Evolutionary conservation across 2,797 vertebrate genomes (phyloP).

Genomic region (Dryobates pubescens): DNA sequence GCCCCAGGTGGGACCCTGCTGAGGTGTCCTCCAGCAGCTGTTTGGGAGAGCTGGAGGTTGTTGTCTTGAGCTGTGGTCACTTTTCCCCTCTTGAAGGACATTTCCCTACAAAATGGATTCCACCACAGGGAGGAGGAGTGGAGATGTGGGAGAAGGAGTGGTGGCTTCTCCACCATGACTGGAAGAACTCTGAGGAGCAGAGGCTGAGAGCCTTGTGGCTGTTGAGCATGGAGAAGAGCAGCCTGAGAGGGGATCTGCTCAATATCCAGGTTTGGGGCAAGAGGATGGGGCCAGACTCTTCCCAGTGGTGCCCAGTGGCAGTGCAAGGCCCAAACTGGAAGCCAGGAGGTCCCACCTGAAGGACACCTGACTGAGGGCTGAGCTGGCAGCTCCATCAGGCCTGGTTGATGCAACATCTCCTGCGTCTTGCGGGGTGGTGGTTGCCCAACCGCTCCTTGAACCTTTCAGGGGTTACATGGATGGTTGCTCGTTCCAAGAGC

Average conservation of each 20-base stretch:
- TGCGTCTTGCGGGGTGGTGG: not conserved
- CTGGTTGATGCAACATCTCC: not conserved
- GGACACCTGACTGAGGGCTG: not conserved
- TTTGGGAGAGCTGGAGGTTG: not conserved
- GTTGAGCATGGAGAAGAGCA: too few relatives aligned
- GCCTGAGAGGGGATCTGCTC: too few relatives aligned
- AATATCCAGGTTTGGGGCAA: too few relatives aligned
- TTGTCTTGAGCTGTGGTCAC: not conserved
- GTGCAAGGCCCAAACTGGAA: too few relatives aligned
- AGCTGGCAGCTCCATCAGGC: not conserved
- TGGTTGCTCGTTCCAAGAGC: not conserved
- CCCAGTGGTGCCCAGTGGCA: too few relatives aligned
- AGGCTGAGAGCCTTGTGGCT: too few relatives aligned
- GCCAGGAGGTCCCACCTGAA: not conserved
- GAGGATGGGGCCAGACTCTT: too few relatives aligned
- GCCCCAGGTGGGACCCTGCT: too few relatives aligned
- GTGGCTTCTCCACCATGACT: too few relatives aligned
- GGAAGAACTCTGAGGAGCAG: not conserved
- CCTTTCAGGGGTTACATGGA: not conserved
- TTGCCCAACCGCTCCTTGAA: not conserved
- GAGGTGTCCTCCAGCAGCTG: not conserved
- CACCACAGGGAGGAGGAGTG: accelerated
- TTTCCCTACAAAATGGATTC: not conserved
- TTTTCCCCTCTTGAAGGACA: not conserved
- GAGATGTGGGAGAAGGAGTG: too few relatives aligned